Base-by-base conservation (phyloP, 2,888 invertebrate species). In the Diarsia mendica region DNA sequence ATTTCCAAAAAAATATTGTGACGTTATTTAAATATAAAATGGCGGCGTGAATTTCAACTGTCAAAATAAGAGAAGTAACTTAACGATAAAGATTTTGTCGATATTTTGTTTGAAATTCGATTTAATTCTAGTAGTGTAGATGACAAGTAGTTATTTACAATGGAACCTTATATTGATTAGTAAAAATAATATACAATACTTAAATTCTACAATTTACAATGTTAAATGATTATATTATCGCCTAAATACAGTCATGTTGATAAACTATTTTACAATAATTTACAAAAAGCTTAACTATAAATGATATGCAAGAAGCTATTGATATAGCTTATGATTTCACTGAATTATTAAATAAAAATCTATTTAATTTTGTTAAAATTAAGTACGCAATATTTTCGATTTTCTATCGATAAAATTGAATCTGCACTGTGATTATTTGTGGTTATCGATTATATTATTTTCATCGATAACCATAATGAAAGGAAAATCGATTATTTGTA, bases 301-400 rank as follows among this genome's bases (percentile, higher is more conserved):
- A 95, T 96, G 96, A 96, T 96, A 96, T 96, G 96, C 96, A 95
- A 95, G 87, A 96, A 95, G 96, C 95, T 95, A 94, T 89, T 81
- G 75, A 76, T 84, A 84, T 87, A 88, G 88, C 87, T 86, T 78
- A 84, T 85, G 81, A 82, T 83, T 86, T 79, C 72, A 86, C 83
- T 82, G 83, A 58, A 69, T 66, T 80, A 82, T 77, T 74, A 84
- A 85, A 83, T 74, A 69, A 82, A 79, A 76, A 72, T 53, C 70
- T 76, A 80, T 53, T 76, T 28, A 69, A 51, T 74, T 77, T 80
- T 77, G 28, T 70, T 46, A 67, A 61, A 65, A 67, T 75, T 72
- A 83, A 72, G 15, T 72, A 78, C 63, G 61, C 61, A 76, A 68
- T 2, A 15, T 51, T 72, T 70, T 76, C 55, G 61, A 81, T 49